These are phyloP conservation scores for Agriopis marginaria DNA, from an alignment of 2,888 invertebrate species.

Conservation along the genomic window DNA sequence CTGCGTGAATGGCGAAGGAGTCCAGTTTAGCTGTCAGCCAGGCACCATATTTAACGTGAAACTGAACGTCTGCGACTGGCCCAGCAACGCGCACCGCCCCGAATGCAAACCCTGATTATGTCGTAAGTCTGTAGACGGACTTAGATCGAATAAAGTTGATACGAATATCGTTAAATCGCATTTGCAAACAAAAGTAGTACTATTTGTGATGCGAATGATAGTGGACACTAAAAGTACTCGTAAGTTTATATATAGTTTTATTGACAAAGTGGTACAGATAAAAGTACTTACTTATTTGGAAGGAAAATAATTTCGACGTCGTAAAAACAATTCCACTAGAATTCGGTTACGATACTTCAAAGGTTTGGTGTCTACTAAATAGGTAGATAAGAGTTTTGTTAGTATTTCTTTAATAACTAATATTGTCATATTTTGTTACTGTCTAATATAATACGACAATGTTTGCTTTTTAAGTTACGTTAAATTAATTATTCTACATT, in stretches of 20 bases:
- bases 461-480: background rate
- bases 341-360: too few relatives aligned
- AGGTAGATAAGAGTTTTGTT: background rate
- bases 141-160: constrained; percentile 34
- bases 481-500: background rate
- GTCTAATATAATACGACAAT: constrained; percentile 21
- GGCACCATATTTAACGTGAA: constrained; percentile 92
- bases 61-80: constrained; percentile 93
- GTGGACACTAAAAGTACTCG: background rate
- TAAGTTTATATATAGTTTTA: background rate
- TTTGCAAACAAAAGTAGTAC: constrained; percentile 20
- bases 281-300: background rate
- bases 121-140: constrained; percentile 34
- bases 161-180: constrained; percentile 32
- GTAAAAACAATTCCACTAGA: too few relatives aligned
- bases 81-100: constrained; percentile 88
- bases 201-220: constrained; percentile 9
- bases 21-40: constrained; percentile 90
- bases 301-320: background rate
- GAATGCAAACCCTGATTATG: constrained; percentile 75
- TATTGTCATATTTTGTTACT: constrained; percentile 21
- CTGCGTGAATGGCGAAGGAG: constrained; percentile 92
- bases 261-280: background rate
- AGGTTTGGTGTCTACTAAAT: background rate
- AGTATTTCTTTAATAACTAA: background rate